Conservation (phyloP, 2,888 invertebrate species). For the Nysson spinosus region DNA sequence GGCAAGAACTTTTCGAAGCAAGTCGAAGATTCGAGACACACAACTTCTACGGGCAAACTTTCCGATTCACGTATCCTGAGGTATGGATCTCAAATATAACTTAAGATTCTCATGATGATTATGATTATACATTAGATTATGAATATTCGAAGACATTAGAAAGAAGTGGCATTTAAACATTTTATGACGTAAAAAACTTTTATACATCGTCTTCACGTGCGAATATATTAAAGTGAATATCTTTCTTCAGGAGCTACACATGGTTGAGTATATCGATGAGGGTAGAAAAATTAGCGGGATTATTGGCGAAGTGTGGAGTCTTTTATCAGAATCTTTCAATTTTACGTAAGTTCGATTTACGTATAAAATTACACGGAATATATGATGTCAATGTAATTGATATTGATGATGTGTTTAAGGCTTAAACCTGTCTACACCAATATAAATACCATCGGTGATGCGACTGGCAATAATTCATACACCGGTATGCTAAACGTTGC, state of each 20-base stretch:
- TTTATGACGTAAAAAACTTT: too few relatives aligned
- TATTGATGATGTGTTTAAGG: too few relatives aligned
- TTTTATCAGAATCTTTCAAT: slow-evolving; percentile 47
- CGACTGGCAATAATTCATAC: too few relatives aligned
- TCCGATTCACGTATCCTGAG: slow-evolving; percentile 45
- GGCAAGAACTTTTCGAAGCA: slow-evolving; percentile 5
- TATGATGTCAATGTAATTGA: too few relatives aligned
- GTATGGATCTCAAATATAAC: slow-evolving; percentile 20
- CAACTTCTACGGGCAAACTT: slow-evolving; percentile 37
- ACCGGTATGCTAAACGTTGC: too few relatives aligned
- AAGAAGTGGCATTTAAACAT: too few relatives aligned
- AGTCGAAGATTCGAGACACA: slow-evolving; percentile 22
- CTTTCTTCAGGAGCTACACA: slow-evolving; percentile 20
- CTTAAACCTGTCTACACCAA: too few relatives aligned
- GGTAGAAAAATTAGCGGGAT: slow-evolving; percentile 38
- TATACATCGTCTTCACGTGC: too few relatives aligned
- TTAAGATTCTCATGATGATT: background rate
- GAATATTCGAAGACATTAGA: too few relatives aligned
- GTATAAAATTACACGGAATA: background rate
- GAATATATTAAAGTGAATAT: background rate
- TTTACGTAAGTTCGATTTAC: slow-evolving; percentile 49
- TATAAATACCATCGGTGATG: too few relatives aligned
- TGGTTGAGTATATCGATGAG: slow-evolving; percentile 23
- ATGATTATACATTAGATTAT: background rate
- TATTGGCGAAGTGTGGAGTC: slow-evolving; percentile 51